Evolutionary conservation across 2,797 vertebrate genomes (phyloP).

Genomic region (Tokudaia muenninki): DNA sequence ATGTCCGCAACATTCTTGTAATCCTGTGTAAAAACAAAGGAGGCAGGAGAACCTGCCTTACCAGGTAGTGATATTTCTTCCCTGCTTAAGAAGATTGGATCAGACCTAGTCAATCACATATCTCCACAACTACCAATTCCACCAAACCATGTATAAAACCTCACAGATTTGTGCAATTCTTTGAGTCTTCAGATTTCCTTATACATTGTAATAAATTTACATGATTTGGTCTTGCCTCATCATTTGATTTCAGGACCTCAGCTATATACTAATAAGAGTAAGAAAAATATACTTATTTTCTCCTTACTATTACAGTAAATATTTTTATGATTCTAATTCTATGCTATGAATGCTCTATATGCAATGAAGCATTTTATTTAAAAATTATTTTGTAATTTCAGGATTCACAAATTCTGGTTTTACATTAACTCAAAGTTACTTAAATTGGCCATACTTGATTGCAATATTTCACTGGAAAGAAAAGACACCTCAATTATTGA

Average conservation of each 20-base stretch:
- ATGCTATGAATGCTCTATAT: background rate
- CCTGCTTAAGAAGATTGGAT: background rate
- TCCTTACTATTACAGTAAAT: background rate
- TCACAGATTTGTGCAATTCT: background rate
- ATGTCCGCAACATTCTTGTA: background rate
- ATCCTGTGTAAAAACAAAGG: background rate
- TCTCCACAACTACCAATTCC: background rate
- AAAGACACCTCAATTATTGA: conserved; percentile 21
- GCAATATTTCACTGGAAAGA: background rate
- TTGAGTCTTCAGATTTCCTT: background rate
- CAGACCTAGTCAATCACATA: background rate
- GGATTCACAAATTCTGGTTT: background rate
- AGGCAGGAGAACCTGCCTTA: background rate
- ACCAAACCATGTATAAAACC: background rate
- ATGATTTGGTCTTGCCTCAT: background rate
- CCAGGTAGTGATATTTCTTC: background rate
- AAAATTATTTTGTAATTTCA: conserved; percentile 49
- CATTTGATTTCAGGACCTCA: background rate
- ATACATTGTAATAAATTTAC: background rate
- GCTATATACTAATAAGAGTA: background rate
- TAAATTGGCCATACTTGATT: conserved; percentile 13
- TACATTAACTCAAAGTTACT: background rate
- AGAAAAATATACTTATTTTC: background rate
- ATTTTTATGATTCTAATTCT: background rate
- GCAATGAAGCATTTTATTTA: background rate